Percentiles rank a stretch among this genome's conserved stretches.
phyloP scores from a whole-genome alignment of 2,888 invertebrate species.

The Philaethria dido region DNA sequence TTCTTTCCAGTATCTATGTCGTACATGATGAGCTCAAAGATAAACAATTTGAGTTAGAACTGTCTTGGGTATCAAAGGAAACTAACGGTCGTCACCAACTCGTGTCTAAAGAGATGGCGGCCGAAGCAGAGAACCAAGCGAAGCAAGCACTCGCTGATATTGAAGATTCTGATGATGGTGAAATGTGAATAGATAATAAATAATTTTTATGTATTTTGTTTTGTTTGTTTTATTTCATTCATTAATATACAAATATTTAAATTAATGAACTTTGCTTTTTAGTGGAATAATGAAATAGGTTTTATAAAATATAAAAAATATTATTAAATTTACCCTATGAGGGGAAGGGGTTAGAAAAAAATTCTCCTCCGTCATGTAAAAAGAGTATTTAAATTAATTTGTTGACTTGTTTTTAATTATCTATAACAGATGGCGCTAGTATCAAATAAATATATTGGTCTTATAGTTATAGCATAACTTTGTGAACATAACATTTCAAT shows the following conservation, averaged over 20 bases:
- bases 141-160: slow-evolving; percentile 94
- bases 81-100: slow-evolving; percentile 91
- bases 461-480: too few relatives aligned
- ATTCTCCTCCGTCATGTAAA: too few relatives aligned
- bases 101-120: slow-evolving; percentile 89
- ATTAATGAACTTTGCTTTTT: neutral
- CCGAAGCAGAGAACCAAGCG: slow-evolving; percentile 94
- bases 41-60: slow-evolving; percentile 96
- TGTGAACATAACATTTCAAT: too few relatives aligned
- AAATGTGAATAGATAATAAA: slow-evolving; percentile 85
- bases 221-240: slow-evolving; percentile 21
- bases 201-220: slow-evolving; percentile 39
- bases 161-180: slow-evolving; percentile 92
- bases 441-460: too few relatives aligned
- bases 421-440: too few relatives aligned
- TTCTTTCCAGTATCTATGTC: slow-evolving; percentile 88
- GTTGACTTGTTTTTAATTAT: too few relatives aligned
- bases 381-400: too few relatives aligned
- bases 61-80: slow-evolving; percentile 96
- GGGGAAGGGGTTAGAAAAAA: too few relatives aligned
- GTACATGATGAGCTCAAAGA: slow-evolving; percentile 98
- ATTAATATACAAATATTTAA: neutral
- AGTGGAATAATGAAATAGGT: too few relatives aligned
- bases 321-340: too few relatives aligned
- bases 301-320: too few relatives aligned